A percentile compares a stretch with the other conserved stretches of the same genome.
phyloP scores from a whole-genome alignment of 2,888 invertebrate species.

The Operophtera brumata region DNA sequence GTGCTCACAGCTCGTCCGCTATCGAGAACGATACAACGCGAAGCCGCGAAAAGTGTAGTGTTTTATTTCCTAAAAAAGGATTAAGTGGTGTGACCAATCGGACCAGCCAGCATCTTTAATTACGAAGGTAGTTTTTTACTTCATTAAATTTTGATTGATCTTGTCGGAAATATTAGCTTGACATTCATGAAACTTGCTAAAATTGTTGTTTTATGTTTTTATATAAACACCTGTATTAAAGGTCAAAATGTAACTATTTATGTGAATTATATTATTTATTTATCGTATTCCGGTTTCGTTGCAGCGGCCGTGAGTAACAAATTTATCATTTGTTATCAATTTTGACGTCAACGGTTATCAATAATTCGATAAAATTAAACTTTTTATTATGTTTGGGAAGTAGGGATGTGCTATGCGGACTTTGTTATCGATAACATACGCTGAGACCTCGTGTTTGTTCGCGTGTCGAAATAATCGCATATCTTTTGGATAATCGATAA shows the following conservation, averaged over 20 bases:
- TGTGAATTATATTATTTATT: slow-evolving; percentile 11
- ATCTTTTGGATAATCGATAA: too few relatives aligned
- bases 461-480: too few relatives aligned
- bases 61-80: slow-evolving; percentile 44
- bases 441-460: too few relatives aligned
- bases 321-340: slow-evolving; percentile 23
- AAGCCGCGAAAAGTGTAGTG: slow-evolving; percentile 51
- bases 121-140: slow-evolving; percentile 48
- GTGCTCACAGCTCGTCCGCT: slow-evolving; percentile 39
- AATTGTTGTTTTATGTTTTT: slow-evolving; percentile 23
- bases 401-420: slow-evolving; percentile 23
- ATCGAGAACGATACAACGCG: slow-evolving; percentile 50
- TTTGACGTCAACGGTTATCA: slow-evolving; percentile 35
- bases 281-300: slow-evolving; percentile 14
- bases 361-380: slow-evolving; percentile 33
- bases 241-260: slow-evolving; percentile 22
- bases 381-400: slow-evolving; percentile 5
- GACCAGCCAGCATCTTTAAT: slow-evolving; percentile 53
- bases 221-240: slow-evolving; percentile 31
- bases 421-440: background rate
- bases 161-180: slow-evolving; percentile 22
- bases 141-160: slow-evolving; percentile 20
- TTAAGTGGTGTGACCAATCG: slow-evolving; percentile 53
- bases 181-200: slow-evolving; percentile 2
- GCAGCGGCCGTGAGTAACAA: slow-evolving; percentile 27